Evolutionary conservation across 2,797 vertebrate genomes (phyloP), one percentile per base, ranked within the genome.

Genomic region (Cuniculus paca): DNA sequence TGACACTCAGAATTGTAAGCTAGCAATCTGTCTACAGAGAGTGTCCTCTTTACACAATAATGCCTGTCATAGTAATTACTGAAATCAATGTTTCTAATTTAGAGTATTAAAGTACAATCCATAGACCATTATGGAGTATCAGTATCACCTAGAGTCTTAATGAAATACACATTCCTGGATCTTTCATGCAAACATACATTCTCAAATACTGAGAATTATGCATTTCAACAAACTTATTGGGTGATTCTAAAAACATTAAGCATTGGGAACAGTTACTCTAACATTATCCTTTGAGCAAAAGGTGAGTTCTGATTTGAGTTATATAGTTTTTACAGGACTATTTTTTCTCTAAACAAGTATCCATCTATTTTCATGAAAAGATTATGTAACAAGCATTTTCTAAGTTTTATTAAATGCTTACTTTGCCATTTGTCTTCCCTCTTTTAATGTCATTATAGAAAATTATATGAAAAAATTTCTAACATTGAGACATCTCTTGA

Each of bases 381-480:
- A 22, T 34, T 72, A 56, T 56, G 78, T 70, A 78, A 83, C 80
- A 28, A 48, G 26, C n/a, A 0, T 36, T 79, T 78, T 39, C 56
- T 6, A 65, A 84, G 79, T 20, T 80, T 79, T 83, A 91, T 72
- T 88, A 83, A 91, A 48, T 85, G 1, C 14, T 70, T 45, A 2
- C 78, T 42, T 58, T 88, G 28, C 17, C 31, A 52, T 42, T 94
- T 94, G 28, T 50, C 17, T 88, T 75, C 48, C 19, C 16, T 79
- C 78, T 34, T 85, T 31, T 60, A n/a, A 77, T 60, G 63, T 77
- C 88, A 54, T 54, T 70, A 31, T 42, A 20, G 22, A 17, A 96
- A 93, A 82, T 36, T 48, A 52, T 91, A 36, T 61, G 78, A 79
- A 84, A 79, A 56, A 39, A 39, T 88, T 65, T 96, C 31, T 16